These are phyloP conservation scores for Chrosomus eos DNA, from an alignment of 2,797 vertebrate genomes.

Conservation along the genomic window DNA sequence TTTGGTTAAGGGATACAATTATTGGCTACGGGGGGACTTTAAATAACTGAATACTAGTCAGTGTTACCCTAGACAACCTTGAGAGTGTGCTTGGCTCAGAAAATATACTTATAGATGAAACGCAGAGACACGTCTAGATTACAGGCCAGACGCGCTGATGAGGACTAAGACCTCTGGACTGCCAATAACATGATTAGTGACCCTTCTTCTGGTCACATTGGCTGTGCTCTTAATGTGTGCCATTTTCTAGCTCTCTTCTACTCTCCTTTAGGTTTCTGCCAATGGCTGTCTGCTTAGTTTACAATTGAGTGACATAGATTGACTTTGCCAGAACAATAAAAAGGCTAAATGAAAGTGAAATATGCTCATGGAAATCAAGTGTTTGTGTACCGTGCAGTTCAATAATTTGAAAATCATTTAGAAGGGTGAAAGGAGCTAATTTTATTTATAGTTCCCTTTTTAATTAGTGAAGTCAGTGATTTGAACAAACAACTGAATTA, in stretches of 20 bases:
- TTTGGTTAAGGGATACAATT: no score
- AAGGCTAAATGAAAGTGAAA: conserved; percentile 31
- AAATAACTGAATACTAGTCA: background rate
- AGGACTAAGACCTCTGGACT: background rate
- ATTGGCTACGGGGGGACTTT: background rate
- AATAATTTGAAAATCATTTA: conserved; percentile 25
- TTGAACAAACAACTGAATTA: background rate
- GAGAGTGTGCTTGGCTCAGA: conserved; percentile 6
- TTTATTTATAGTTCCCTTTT: background rate
- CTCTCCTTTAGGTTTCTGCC: conserved; percentile 9
- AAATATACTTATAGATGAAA: conserved; percentile 5
- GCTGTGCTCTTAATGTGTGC: background rate
- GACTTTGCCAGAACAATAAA: conserved; percentile 22
- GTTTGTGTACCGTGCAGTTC: conserved; percentile 7
- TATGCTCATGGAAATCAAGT: conserved; percentile 54
- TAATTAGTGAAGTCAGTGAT: background rate
- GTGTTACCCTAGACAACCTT: background rate
- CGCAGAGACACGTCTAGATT: background rate
- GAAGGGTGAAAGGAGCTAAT: background rate
- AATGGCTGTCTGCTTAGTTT: conserved; percentile 33
- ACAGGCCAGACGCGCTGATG: background rate
- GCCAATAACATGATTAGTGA: conserved; percentile 25
- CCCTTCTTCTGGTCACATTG: background rate
- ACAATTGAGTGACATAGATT: conserved; percentile 44
- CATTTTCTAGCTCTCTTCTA: background rate